Conservation (phyloP, 2,113 vertebrate species). For the Oxygymnocypris stewartii region DNA sequence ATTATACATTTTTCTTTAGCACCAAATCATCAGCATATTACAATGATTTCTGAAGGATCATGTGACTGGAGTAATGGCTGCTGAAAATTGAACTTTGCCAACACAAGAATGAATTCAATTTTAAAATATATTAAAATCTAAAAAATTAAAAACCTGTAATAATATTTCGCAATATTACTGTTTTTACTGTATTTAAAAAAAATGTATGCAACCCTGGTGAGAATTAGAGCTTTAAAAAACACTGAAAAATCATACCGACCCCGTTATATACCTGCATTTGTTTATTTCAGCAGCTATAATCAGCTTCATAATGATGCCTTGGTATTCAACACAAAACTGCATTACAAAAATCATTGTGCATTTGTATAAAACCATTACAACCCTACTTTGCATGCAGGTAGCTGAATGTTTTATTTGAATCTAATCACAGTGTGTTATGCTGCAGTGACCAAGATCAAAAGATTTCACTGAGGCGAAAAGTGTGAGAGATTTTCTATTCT, state of each 20-base stretch:
- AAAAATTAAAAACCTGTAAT: neutral
- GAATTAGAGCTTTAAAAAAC: neutral
- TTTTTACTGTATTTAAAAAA: too few relatives aligned
- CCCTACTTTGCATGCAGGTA: constrained; percentile 10
- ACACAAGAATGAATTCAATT: neutral
- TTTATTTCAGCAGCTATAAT: neutral
- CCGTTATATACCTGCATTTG: neutral
- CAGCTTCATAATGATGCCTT: neutral
- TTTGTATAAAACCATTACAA: constrained; percentile 1
- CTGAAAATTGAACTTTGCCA: neutral
- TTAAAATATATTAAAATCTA: neutral
- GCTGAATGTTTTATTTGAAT: neutral
- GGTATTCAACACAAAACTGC: constrained; percentile 3
- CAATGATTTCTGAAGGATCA: neutral
- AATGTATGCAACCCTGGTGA: neutral
- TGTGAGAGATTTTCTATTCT: constrained; percentile 6
- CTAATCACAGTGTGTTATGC: constrained; percentile 4
- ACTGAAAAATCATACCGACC: neutral
- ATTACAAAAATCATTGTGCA: neutral
- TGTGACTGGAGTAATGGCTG: neutral
- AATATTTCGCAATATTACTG: neutral
- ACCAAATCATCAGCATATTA: neutral
- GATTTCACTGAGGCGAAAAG: constrained; percentile 14
- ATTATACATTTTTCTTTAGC: neutral
- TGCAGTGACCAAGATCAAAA: constrained; percentile 36